phyloP scores from a whole-genome alignment of 2,797 vertebrate genomes.

The Leuciscus waleckii region DNA sequence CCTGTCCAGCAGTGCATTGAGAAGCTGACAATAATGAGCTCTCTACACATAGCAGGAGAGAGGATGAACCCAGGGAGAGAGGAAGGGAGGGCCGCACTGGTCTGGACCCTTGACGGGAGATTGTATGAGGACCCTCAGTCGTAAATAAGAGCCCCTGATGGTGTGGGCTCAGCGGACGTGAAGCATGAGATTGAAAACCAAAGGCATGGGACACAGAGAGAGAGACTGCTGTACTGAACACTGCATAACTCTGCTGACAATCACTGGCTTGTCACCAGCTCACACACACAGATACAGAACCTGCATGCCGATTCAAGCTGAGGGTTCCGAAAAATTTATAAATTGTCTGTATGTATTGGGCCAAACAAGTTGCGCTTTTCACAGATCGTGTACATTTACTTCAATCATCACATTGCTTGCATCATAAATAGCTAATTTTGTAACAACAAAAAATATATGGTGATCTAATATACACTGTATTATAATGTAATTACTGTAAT shows the following conservation, averaged over 20 bases:
- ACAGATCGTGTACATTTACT: not conserved
- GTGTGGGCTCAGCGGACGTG: constrained; percentile 76
- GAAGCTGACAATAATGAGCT: constrained; percentile 59
- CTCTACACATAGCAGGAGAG: constrained; percentile 43
- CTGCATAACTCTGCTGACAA: constrained; percentile 78
- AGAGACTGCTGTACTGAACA: constrained; percentile 75
- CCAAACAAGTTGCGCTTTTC: not conserved
- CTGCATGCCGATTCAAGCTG: not conserved
- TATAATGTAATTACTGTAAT: not conserved
- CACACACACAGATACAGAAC: constrained; percentile 64
- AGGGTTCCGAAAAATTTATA: not conserved
- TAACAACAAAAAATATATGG: not conserved
- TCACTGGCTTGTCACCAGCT: constrained; percentile 72
- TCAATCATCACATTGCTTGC: not conserved
- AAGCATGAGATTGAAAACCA: constrained; percentile 85
- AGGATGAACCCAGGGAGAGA: constrained; percentile 47
- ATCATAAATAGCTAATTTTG: not conserved
- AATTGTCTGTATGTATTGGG: not conserved
- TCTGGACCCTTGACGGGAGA: constrained; percentile 64
- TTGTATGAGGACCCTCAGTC: constrained; percentile 72
- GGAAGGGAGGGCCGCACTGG: constrained; percentile 25
- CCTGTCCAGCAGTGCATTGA: constrained; percentile 56
- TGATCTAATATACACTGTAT: not conserved
- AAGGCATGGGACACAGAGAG: constrained; percentile 75
- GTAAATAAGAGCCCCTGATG: constrained; percentile 81